Base-by-base conservation (phyloP, 2,797 vertebrate species). In the Sebastes goodei region DNA sequence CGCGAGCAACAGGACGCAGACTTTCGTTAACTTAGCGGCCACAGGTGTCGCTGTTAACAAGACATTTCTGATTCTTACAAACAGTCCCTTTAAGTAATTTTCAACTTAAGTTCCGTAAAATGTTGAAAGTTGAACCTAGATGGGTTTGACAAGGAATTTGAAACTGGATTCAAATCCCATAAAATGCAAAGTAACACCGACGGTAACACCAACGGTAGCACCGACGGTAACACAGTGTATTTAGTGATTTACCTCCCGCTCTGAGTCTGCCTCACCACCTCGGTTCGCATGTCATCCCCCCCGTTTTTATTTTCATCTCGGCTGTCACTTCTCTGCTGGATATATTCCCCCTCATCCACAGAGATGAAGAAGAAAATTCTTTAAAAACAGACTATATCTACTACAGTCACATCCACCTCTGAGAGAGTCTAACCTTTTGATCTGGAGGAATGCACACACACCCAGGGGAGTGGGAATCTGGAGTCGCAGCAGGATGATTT, bases 401-500 rank as follows among this genome's bases (percentile, higher is more conserved):
- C 66, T 56, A 60, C 60, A 82, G 68, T 75, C 86, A 67, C 80
- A 74, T 17, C 66, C 79, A 82, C 78, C 78, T 85, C 66, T 2
- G 64, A 86, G 86, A 29, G 29, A 76, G 81, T 61, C 56, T 90
- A 74, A 88, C 87, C 89, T 92, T 93, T 88, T 91, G 81, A 91
- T 92, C 87, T 84, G 79, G 32, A 78, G 80, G 66, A 83, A 91
- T 65, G 69, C 64, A 56, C 88, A 61, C 42, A 17, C 14, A 46
- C 42, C 42, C 42, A 17, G 80, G 82, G 76, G 71, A 76, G 76
- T 69, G 74, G 66, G 81, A 88, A 86, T 86, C 80, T 88, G 85
- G 77, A 88, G 90, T 87, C 72, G 71, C 86, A 88, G 83, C 86
- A 78, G 92, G 87, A 63, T 59, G 38, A 90, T 93, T 92, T 90